Conservation (phyloP, 2,113 vertebrate genomes). For the Nothoprocta perdicaria region DNA sequence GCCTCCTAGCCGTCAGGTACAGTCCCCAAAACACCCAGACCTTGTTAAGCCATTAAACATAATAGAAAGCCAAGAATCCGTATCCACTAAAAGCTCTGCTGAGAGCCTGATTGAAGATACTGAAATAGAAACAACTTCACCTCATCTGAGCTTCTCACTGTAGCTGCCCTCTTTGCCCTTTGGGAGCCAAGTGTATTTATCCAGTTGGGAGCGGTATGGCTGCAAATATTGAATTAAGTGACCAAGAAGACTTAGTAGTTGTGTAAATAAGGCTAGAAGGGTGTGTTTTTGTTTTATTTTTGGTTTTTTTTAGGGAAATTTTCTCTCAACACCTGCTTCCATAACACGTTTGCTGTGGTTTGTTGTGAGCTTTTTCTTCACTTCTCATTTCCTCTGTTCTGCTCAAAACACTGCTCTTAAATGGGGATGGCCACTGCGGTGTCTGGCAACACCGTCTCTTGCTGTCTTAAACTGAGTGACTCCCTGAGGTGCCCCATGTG, state of each 20-base stretch:
- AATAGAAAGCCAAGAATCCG: background rate
- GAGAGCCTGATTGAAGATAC: background rate
- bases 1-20: background rate
- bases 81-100: background rate
- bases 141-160: background rate
- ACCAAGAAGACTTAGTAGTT: background rate
- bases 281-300: background rate
- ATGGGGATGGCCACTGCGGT: background rate
- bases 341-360: background rate
- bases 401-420: background rate
- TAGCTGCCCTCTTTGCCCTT: background rate
- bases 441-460: background rate
- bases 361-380: background rate
- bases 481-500: background rate
- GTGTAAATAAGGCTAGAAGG: background rate
- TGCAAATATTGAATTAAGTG: background rate
- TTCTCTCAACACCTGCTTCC: background rate
- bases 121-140: background rate
- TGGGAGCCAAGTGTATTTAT: background rate
- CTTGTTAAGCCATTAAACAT: background rate
- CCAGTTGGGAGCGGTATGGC: background rate
- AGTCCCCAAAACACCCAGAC: background rate
- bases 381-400: background rate
- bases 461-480: background rate
- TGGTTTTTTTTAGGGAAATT: background rate